Evolutionary conservation across 2,113 vertebrate genomes (phyloP).

Genomic region (Ceyx melanurus): DNA sequence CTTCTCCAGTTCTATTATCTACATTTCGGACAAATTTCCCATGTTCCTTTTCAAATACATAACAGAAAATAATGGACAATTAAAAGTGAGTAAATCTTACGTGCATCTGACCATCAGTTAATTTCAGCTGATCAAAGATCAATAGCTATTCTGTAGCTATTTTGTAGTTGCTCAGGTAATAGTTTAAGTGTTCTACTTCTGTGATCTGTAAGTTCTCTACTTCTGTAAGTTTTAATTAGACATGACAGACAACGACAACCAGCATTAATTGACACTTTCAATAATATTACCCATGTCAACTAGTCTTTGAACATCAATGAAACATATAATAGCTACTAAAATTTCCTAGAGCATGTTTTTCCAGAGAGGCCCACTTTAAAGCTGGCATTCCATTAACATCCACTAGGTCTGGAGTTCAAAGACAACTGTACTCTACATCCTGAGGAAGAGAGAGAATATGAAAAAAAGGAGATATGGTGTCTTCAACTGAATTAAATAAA

Average conservation of each 20-base stretch:
- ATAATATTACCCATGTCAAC: background rate
- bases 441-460: background rate
- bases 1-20: background rate
- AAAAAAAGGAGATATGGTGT: background rate
- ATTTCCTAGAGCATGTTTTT: background rate
- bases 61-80: background rate
- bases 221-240: background rate
- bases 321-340: background rate
- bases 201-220: background rate
- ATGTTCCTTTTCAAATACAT: background rate
- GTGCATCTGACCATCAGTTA: background rate
- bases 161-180: background rate
- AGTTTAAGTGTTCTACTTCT: background rate
- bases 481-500: background rate
- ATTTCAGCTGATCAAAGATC: background rate
- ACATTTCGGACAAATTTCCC: background rate
- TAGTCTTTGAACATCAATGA: background rate
- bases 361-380: background rate
- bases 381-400: background rate
- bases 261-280: background rate
- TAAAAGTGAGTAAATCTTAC: background rate
- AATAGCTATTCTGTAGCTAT: background rate
- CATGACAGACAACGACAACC: background rate
- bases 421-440: fast-evolving
- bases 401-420: background rate